phyloP scores from a whole-genome alignment of 2,888 invertebrate genomes.

The Mythimna albipuncta region DNA sequence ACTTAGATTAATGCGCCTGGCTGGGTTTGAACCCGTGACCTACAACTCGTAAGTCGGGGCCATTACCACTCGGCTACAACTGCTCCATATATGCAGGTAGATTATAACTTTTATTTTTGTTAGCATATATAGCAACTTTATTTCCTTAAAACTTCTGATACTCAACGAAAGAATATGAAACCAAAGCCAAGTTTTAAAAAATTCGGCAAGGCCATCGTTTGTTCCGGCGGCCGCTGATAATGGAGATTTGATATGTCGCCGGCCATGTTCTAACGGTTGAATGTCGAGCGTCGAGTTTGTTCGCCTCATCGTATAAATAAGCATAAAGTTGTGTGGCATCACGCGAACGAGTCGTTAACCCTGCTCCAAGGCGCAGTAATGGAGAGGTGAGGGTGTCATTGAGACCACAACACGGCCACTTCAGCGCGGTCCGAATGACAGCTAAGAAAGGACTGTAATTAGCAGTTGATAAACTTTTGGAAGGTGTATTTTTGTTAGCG shows the following conservation, averaged over 20 bases:
- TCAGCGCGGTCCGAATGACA: slow-evolving; percentile 76
- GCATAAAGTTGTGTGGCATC: slow-evolving; percentile 84
- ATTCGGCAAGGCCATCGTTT: slow-evolving; percentile 63
- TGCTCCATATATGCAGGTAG: no score
- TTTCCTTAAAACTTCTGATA: slow-evolving; percentile 22
- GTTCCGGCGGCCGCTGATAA: slow-evolving; percentile 77
- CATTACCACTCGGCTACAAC: no score
- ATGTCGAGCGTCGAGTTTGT: slow-evolving; percentile 81
- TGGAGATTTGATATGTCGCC: slow-evolving; percentile 88
- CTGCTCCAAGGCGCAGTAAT: slow-evolving; percentile 83
- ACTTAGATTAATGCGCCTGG: no score
- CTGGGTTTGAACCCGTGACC: no score
- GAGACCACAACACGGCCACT: slow-evolving; percentile 82
- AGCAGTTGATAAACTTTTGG: slow-evolving; percentile 70
- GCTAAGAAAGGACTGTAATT: slow-evolving; percentile 79
- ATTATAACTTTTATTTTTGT: no score
- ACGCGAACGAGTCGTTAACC: slow-evolving; percentile 89
- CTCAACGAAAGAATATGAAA: slow-evolving; percentile 39
- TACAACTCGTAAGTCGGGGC: no score
- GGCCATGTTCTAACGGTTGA: slow-evolving; percentile 80
- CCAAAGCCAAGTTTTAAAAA: slow-evolving; percentile 43
- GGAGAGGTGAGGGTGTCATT: slow-evolving; percentile 86
- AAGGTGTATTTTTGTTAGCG: slow-evolving; percentile 36
- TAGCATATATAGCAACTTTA: neutral
- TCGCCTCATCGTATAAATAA: slow-evolving; percentile 87